phyloP scores from a whole-genome alignment of 2,113 vertebrate species.

The Montifringilla adamsi region DNA sequence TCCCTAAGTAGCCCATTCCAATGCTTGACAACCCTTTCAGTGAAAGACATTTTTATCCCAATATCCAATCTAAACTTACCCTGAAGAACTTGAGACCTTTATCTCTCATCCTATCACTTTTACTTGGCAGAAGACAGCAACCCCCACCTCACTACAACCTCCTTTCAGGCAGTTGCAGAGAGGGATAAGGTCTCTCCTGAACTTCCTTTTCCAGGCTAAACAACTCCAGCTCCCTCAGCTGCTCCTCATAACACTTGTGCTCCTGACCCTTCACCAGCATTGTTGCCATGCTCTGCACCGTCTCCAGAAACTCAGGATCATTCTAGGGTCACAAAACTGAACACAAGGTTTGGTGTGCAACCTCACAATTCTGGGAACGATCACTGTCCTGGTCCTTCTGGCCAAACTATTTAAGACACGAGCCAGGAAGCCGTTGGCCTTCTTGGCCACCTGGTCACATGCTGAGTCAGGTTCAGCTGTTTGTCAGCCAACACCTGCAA shows the following conservation, averaged over 20 bases:
- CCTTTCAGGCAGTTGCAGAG: background rate
- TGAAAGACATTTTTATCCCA: background rate
- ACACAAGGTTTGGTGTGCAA: fast-evolving
- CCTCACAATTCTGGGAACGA: fast-evolving
- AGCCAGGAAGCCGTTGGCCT: background rate
- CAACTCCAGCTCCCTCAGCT: background rate
- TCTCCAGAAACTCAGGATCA: background rate
- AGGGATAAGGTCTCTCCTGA: background rate
- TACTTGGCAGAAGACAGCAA: background rate
- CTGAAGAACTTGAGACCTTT: background rate
- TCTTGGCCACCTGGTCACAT: background rate
- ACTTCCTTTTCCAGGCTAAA: background rate
- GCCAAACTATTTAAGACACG: background rate
- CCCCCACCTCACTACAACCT: fast-evolving
- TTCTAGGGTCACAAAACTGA: too few relatives aligned
- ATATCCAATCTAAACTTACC: background rate
- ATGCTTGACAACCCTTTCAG: background rate
- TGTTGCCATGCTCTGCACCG: fast-evolving
- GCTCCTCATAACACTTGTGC: background rate
- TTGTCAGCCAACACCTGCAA: background rate
- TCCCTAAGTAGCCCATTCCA: background rate
- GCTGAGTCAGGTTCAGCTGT: background rate
- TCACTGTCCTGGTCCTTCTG: background rate
- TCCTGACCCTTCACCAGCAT: background rate
- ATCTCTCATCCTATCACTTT: background rate